Conservation (phyloP, 2,113 vertebrate genomes). For the Synchiropus splendidus region DNA sequence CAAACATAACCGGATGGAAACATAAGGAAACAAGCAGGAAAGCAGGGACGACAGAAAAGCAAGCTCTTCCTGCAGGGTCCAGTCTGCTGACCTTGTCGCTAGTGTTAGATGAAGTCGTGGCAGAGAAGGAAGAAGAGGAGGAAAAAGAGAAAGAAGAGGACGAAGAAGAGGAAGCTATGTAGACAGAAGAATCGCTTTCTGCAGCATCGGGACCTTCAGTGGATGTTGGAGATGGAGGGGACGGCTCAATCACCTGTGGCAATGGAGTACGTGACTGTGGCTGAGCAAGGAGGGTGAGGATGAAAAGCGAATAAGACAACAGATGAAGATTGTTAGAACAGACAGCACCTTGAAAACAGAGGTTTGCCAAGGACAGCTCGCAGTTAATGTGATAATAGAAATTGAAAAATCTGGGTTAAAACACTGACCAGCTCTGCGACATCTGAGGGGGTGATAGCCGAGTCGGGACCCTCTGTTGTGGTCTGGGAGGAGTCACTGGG, state of each 20-base stretch:
- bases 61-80: constrained; percentile 42
- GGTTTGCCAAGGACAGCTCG: constrained; percentile 1
- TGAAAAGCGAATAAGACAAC: constrained; percentile 31
- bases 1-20: constrained; percentile 24
- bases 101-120: constrained; percentile 63
- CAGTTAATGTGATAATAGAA: too few relatives aligned
- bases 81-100: constrained; percentile 66
- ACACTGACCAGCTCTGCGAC: constrained; percentile 93
- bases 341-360: constrained; percentile 3
- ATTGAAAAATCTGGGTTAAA: too few relatives aligned
- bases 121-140: constrained; percentile 63
- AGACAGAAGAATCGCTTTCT: constrained; percentile 62
- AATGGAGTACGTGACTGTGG: constrained; percentile 40
- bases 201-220: constrained; percentile 60
- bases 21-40: constrained; percentile 13
- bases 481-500: constrained; percentile 96
- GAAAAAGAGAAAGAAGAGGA: constrained; percentile 62
- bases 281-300: constrained; percentile 20
- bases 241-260: constrained; percentile 42
- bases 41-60: constrained; percentile 32
- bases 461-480: constrained; percentile 95
- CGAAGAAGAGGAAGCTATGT: constrained; percentile 60
- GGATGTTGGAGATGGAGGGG: constrained; percentile 56
- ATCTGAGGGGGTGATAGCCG: constrained; percentile 91
- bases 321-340: constrained; percentile 39